These are phyloP conservation scores for Lutjanus erythropterus DNA, from an alignment of 2,113 vertebrate genomes.

Conservation along the genomic window DNA sequence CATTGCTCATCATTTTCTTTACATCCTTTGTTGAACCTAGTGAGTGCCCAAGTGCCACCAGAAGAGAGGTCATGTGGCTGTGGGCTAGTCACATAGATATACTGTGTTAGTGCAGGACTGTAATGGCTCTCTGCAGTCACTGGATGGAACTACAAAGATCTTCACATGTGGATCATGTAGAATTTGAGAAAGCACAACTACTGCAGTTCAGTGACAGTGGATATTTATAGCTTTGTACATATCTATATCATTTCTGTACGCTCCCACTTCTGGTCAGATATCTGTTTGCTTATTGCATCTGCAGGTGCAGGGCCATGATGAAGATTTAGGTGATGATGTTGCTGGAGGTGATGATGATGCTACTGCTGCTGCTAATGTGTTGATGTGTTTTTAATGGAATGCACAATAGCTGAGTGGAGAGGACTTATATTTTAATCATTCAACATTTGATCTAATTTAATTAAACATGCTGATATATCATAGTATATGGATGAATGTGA, in stretches of 20 bases:
- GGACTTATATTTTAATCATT: background rate
- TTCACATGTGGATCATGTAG: background rate
- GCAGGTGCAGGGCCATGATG: background rate
- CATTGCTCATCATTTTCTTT: constrained; percentile 41
- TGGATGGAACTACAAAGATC: constrained; percentile 9
- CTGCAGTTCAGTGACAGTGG: background rate
- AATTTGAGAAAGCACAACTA: constrained; percentile 52
- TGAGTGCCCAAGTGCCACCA: constrained; percentile 64
- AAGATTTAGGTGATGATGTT: constrained; percentile 6
- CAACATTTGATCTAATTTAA: constrained; percentile 4
- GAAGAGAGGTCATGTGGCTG: constrained; percentile 23
- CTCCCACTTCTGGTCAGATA: background rate
- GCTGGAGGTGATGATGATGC: background rate
- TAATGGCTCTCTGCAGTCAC: background rate
- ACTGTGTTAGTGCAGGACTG: background rate
- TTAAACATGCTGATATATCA: constrained; percentile 8
- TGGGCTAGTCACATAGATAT: constrained; percentile 25
- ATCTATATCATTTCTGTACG: constrained; percentile 6
- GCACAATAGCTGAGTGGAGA: background rate
- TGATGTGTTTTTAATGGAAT: constrained; percentile 6
- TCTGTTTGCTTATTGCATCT: constrained; percentile 27
- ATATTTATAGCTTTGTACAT: constrained; percentile 29
- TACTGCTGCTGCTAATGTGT: background rate
- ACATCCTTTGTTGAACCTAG: constrained; percentile 34
- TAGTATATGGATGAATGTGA: constrained; percentile 15